phyloP scores from a whole-genome alignment of 2,797 vertebrate species.

The Hippoglossus hippoglossus region DNA sequence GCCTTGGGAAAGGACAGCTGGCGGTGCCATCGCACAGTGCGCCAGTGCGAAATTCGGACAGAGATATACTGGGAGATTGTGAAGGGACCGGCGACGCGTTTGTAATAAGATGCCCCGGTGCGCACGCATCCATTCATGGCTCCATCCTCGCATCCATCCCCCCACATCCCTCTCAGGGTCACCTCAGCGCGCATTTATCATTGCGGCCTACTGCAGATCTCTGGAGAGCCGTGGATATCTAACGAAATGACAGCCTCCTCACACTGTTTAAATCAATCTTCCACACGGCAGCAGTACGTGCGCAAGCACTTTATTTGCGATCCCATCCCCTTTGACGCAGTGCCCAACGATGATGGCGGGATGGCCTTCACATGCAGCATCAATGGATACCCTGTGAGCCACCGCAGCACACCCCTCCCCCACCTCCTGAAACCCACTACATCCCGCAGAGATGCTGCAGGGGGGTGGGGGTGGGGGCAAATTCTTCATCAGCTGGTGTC shows the following conservation, averaged over 20 bases:
- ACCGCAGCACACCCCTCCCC: too few species aligned
- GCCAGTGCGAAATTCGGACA: conserved; percentile 18
- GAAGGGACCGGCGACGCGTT: neutral
- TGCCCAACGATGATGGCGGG: conserved; percentile 50
- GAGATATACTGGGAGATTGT: neutral
- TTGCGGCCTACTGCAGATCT: neutral
- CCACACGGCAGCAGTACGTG: conserved; percentile 46
- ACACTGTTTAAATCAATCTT: conserved; percentile 24
- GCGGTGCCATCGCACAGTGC: conserved; percentile 49
- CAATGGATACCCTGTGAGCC: too few species aligned
- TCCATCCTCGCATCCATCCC: neutral
- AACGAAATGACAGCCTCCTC: conserved; percentile 19
- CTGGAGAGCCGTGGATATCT: conserved; percentile 14
- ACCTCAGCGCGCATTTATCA: conserved; percentile 38
- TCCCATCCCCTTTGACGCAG: conserved; percentile 78
- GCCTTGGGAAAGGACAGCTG: conserved; percentile 75
- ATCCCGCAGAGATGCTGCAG: neutral
- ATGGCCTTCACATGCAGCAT: conserved; percentile 13
- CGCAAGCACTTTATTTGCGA: conserved; percentile 59
- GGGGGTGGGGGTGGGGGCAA: neutral
- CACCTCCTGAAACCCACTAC: neutral
- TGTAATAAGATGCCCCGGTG: neutral
- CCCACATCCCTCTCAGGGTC: conserved; percentile 40
- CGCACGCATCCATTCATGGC: neutral
- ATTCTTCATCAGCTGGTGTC: conserved; percentile 27